Base-by-base conservation (phyloP, 2,797 vertebrate species). In the Sphaeramia orbicularis region DNA sequence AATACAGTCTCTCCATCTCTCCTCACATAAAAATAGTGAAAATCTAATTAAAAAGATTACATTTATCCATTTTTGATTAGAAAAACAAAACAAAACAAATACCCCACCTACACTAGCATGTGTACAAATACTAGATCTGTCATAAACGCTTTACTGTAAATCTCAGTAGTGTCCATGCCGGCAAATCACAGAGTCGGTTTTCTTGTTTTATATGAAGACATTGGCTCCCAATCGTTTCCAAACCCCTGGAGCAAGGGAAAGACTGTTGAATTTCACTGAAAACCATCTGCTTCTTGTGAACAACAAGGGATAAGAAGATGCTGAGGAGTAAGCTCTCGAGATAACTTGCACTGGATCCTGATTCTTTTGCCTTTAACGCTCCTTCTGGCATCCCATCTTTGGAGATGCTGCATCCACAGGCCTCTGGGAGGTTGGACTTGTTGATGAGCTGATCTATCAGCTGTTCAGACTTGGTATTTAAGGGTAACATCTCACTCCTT, bases 371-470 rank as follows among this genome's bases (percentile, higher is more conserved):
- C 87, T 86, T 86, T 71, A 89, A 91, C 89, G 43, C 74, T 90
- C 80, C 89, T 89, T 78, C 82, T 89, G 89, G 92, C 84, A 63
- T 69, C 78, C 70, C 14, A 66, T 87, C 87, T 86, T 61, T 78
- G 66, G 86, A 91, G 89, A 87, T 49, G 59, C 62, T 58, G 54
- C 82, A 85, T 88, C 75, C 76, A 78, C 65, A 67, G 86, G 88
- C 89, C 92, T 91, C 69, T 76, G 87, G 86, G 92, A 94, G 85
- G 84, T 90, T 93, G 80, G 90, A 91, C 92, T 96, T 95, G 96
- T 96, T 95, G 95, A 94, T 87, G 55, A 65, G 63, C 62, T 77
- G 67, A 76, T 66, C 43, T 66, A 86, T 84, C 71, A 50, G 64
- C 58, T 76, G 58, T 65, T 58, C 41, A 63, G 60, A 67, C 37